Base-by-base conservation (phyloP, 2,113 vertebrate genomes). In the Microtus oregoni region DNA sequence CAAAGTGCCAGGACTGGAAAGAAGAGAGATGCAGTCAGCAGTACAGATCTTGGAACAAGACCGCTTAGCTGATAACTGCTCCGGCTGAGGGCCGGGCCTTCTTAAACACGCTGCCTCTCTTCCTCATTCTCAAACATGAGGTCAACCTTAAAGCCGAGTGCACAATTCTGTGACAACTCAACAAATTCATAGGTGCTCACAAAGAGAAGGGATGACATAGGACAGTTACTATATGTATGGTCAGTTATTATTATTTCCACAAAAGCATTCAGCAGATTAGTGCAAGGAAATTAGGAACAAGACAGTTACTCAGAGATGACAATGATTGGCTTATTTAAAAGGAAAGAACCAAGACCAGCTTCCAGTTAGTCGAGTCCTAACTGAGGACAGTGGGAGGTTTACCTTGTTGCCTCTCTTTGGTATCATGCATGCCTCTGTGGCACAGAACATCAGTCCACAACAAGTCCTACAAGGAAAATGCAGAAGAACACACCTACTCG, bases 321-420 rank as follows among this genome's bases (percentile, higher is more conserved):
- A 72, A 97, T 41, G 20, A 91, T 11, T 67, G 76, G 4, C 77
- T 81, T 58, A 38, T 83, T 94, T 91, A 73, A 61, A 88, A 90
- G 32, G 7, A 75, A 68, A 58, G 91, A 68, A 86, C 78, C 52
- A 76, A 68, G n/a, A 63, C 41, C 41, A 12, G 0, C 35, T n/a
- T 35, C 61, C 32, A 7, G n/a, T 0, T 3, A 22, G 30, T 12
- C 24, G 55, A n/a, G 35, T 30, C 77, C 13, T 5, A 91, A 50
- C 44, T 38, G 19, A 92, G 86, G 81, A 81, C 38, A 41, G 67
- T 68, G 73, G 77, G 81, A 95, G 86, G 61, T 63, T 55, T 79
- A 52, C 85, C 44, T 47, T 17, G 35, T 58, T 73, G 47, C 22
- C 7, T 79, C 79, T 94, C 75, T 78, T 90, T 7, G 28, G 10